phyloP scores from a whole-genome alignment of 1,140 invertebrate genomes.

The Marisa cornuarietis region DNA sequence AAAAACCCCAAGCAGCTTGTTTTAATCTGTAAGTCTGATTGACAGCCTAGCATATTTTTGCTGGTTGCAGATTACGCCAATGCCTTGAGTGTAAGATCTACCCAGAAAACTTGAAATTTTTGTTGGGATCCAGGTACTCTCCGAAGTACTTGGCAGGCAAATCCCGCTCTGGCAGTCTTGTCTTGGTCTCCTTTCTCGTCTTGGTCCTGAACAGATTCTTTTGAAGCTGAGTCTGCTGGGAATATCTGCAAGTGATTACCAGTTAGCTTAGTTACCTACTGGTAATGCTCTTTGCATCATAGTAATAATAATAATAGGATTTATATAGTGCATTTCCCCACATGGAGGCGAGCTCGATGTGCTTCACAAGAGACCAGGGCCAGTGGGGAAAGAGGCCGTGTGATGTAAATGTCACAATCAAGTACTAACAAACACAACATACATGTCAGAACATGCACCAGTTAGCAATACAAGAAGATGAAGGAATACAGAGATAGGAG shows the following conservation, averaged over 20 bases:
- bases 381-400: not conserved
- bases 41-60: not conserved
- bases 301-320: too few species aligned
- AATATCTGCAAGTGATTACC: slow-evolving; percentile 25
- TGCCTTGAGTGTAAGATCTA: not conserved
- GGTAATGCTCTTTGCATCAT: too few species aligned
- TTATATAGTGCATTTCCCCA: too few species aligned
- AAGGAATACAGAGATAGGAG: too few species aligned
- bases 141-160: slow-evolving; percentile 50
- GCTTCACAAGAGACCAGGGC: too few species aligned
- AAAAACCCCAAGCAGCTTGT: not conserved
- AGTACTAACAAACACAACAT: not conserved
- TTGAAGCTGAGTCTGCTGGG: slow-evolving; percentile 30
- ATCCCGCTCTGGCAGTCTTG: slow-evolving; percentile 39
- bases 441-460: not conserved
- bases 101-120: slow-evolving; percentile 36
- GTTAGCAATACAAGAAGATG: not conserved
- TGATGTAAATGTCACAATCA: not conserved
- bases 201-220: slow-evolving; percentile 39
- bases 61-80: not conserved
- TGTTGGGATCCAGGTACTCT: slow-evolving; percentile 48
- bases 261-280: too few species aligned
- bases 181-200: slow-evolving; percentile 24
- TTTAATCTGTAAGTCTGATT: not conserved
- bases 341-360: too few species aligned